Conservation (phyloP, 1,140 invertebrate species). For the Lasioglossum baleicum region DNA sequence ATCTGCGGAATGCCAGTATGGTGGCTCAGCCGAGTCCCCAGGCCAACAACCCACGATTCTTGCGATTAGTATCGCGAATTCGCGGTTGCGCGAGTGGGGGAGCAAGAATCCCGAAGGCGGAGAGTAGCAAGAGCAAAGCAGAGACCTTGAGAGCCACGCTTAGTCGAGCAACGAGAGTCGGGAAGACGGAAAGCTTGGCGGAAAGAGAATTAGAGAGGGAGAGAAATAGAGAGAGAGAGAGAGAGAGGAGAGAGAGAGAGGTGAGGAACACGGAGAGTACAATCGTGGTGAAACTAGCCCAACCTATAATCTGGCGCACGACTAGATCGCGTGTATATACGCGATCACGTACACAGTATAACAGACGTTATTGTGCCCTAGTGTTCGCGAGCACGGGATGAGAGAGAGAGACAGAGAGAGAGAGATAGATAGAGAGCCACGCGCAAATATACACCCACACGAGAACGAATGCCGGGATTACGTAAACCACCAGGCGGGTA, state of each 20-base stretch:
- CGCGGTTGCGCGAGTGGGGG: too few species aligned
- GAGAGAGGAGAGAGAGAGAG: too few species aligned
- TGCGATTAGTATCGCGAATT: too few species aligned
- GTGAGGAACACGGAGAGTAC: background rate
- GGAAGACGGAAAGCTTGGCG: background rate
- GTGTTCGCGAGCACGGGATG: background rate
- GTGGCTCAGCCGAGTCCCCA: too few species aligned
- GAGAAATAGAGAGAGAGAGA: too few species aligned
- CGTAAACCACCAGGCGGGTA: conserved; percentile 60
- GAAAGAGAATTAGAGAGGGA: background rate
- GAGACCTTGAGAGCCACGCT: background rate
- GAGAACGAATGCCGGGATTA: conserved; percentile 57
- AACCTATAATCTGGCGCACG: conserved; percentile 56
- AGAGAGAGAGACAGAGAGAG: background rate
- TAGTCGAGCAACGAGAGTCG: conserved; percentile 7
- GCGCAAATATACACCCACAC: conserved; percentile 29
- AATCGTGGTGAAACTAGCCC: conserved; percentile 31
- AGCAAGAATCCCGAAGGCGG: too few species aligned
- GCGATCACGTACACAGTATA: conserved; percentile 2
- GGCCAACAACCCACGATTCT: too few species aligned
- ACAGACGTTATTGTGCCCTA: background rate
- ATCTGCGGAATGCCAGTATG: too few species aligned
- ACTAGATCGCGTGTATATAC: background rate
- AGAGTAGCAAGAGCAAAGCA: too few species aligned
- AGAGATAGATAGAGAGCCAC: conserved; percentile 8